Evolutionary conservation across 1,140 invertebrate species (phyloP).

Genomic region (Zaprionus kolodkinae): DNA sequence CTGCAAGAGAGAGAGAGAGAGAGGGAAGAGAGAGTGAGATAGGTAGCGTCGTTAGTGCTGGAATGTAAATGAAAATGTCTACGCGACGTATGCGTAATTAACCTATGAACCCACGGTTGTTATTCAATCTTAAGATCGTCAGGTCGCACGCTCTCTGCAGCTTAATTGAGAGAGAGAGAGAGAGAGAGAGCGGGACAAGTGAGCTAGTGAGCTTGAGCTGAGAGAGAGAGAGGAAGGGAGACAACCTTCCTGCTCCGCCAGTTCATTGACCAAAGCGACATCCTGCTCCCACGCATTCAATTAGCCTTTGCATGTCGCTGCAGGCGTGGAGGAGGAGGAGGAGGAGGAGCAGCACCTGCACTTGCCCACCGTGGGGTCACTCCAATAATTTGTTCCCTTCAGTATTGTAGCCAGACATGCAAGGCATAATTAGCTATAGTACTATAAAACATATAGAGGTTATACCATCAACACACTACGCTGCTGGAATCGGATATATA

Average conservation of each 20-base stretch:
- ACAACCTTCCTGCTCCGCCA: background rate
- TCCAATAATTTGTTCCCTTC: background rate
- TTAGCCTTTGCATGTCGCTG: background rate
- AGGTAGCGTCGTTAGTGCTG: background rate
- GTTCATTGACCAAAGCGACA: conserved; percentile 57
- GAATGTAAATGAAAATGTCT: conserved; percentile 39
- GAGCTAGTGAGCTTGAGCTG: too few relatives aligned
- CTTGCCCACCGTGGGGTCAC: background rate
- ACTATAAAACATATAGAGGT: too few relatives aligned
- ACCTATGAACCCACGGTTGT: conserved; percentile 59
- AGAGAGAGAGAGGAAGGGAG: background rate
- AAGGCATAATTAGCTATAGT: background rate
- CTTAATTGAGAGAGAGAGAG: background rate
- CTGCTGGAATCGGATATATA: too few relatives aligned
- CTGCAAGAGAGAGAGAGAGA: conserved; percentile 70
- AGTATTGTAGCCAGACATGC: background rate
- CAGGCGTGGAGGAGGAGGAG: background rate
- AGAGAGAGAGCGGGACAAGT: too few relatives aligned
- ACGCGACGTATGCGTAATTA: conserved; percentile 72
- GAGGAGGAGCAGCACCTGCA: background rate
- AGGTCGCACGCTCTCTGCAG: background rate
- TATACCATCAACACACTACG: too few relatives aligned
- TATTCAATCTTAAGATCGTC: conserved; percentile 51
- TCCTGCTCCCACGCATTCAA: background rate
- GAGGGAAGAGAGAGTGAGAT: conserved; percentile 9